Evolutionary conservation across 2,888 invertebrate genomes (phyloP), one percentile per base, ranked within the genome.

Genomic region (Limnephilus auricula): DNA sequence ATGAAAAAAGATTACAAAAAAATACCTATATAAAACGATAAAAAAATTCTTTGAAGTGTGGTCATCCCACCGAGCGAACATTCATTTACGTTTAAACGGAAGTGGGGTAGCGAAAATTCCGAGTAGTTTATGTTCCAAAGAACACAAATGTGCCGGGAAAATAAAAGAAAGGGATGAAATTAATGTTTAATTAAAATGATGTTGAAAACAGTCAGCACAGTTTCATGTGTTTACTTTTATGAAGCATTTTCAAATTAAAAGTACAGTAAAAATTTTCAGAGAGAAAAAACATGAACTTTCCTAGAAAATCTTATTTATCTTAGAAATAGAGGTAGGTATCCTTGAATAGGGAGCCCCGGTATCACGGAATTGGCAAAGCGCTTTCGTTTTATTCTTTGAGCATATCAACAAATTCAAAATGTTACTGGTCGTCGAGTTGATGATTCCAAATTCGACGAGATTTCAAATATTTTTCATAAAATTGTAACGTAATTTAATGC

Each of bases 131-230:
- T 88, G 32, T 78, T 50, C 85, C 32, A 78, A 88, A 78, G 87
- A 88, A 88, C 79, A 79, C 87, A 30, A 37, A 88, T 79, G 34
- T 37, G 18, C 78, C 25, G n/a, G 79, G 87, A 79, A 88, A 88
- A 86, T 25, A 78, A 88, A 18, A 78, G 32, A 31, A 78, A 78
- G n/a, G 37, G 13, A 78, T 65, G 18, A 79, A 37, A 88, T 88
- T 88, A 88, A 88, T 79, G 87, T 79, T 79, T 88, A 88, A 88
- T 88, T 88, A 78, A 78, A 88, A 88, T 88, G 18, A 79, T 79
- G n/a, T n/a, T n/a, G 65, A 45, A 88, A 88, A 88, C n/a, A 40
- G 25, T 37, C 37, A 12, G n/a, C 78, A 2, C 25, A 6, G 85
- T 40, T 85, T 34, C 18, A 18, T 34, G 18, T 25, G 25, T 65